Base-by-base conservation (phyloP, 2,888 invertebrate species). In the Eilema sororculum region DNA sequence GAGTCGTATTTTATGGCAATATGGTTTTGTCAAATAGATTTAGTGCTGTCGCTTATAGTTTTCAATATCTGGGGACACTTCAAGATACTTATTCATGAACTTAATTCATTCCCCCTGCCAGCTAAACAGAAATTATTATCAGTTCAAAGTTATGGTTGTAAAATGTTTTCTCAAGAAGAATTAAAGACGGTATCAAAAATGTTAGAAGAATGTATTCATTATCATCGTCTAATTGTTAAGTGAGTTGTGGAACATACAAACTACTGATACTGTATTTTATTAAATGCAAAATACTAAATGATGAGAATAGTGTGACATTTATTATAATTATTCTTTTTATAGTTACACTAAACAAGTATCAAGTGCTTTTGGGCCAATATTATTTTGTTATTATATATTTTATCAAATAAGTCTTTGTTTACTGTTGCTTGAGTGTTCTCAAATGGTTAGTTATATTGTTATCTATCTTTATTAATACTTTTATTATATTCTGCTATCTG, bases 51-150 rank as follows among this genome's bases (percentile, higher is more conserved):
- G 24, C 60, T 85, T 8, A 81, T 86, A 72, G 69, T 83, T 24
- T 81, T 82, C 68, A 80, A 86, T 66, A 65, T 81, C 5, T 84
- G 82, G 83, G 85, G 85, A 0, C 83, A 83, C 72, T 70, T 86
- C 63, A 72, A 75, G 57, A 84, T 86, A 37, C 75, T 86, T 0
- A 76, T 81, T 33, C 12, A 81, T 13, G 56, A 63, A n/a, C 67
- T 78, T 3, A 20, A 63, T 16, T 61, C 46, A 22, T 72, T 78
- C 12, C 77, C 72, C 16, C 60, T 60, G n/a, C 78, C 78, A 56
- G 68, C 74, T 2, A 65, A 66, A 37, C 52, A n/a, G 52, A 52
- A 52, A 52, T 52, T n/a, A 8, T 62, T 33, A 37, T 62, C 24
- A 33, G 24, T 24, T 58, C 24, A 25, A 25, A 58, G 25, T 24